A percentile compares a stretch with the other conserved stretches of the same genome.
Evolutionary conservation across 2,797 vertebrate genomes (phyloP).

Genomic region (Anas bahamensis): DNA sequence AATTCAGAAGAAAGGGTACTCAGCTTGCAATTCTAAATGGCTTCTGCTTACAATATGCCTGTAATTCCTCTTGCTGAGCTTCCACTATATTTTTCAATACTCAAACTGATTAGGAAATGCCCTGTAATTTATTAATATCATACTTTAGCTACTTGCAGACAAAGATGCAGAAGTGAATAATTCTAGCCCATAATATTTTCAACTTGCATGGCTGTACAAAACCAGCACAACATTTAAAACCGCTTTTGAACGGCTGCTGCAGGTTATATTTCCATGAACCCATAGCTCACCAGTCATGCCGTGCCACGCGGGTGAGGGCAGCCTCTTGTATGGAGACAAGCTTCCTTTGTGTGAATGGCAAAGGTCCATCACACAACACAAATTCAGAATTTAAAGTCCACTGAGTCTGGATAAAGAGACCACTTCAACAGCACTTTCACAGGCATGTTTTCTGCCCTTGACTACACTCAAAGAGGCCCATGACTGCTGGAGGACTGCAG

Average conservation of each 20-base stretch:
- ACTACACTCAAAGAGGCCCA: neutral
- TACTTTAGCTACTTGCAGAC: neutral
- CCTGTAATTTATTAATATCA: neutral
- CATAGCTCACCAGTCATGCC: neutral
- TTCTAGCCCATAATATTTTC: neutral
- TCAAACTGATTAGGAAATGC: neutral
- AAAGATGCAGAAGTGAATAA: neutral
- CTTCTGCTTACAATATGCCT: neutral
- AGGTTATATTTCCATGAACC: neutral
- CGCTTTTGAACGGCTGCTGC: neutral
- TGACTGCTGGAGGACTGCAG: neutral
- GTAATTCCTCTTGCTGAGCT: neutral
- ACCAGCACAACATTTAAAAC: neutral
- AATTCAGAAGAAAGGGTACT: constrained; percentile 27
- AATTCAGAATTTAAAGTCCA: neutral
- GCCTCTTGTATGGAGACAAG: neutral
- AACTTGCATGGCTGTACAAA: neutral
- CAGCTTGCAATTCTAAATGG: neutral
- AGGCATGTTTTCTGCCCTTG: neutral
- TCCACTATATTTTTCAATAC: neutral
- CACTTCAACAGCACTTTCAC: neutral
- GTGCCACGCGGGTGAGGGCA: neutral
- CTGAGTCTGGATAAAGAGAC: neutral
- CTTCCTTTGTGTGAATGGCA: neutral
- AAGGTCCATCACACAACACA: neutral